A percentile compares a stretch with the other conserved stretches of the same genome.
These are phyloP conservation scores for Gallirallus australis DNA, from an alignment of 2,797 vertebrate species.

Conservation along the genomic window DNA sequence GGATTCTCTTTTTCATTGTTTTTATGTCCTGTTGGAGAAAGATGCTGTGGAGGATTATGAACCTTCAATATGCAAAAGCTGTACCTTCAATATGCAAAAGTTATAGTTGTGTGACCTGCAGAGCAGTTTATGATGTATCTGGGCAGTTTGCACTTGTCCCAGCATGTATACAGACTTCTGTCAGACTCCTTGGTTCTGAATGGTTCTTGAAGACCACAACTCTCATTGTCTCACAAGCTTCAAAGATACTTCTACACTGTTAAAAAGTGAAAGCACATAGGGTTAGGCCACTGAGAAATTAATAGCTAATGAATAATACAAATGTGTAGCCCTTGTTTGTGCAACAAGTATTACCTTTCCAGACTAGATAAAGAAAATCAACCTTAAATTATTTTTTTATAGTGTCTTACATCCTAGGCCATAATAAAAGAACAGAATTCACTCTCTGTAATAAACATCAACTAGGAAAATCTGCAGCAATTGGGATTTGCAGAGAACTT, in stretches of 20 bases:
- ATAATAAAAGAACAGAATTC: not conserved
- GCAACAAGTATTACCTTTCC: not conserved
- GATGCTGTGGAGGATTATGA: not conserved
- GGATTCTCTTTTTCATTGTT: not conserved
- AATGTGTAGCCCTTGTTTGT: not conserved
- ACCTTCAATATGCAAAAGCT: not conserved
- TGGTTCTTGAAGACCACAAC: not conserved
- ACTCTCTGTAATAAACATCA: not conserved
- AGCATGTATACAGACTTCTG: not conserved
- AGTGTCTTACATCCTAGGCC: not conserved
- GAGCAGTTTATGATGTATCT: not conserved
- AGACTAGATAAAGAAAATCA: not conserved
- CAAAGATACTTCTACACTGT: not conserved
- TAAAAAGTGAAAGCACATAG: not conserved
- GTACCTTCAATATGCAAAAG: not conserved
- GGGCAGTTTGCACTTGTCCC: not conserved
- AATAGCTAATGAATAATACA: not conserved
- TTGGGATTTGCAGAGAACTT: not conserved
- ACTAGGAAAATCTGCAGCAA: not conserved
- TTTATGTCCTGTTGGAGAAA: not conserved
- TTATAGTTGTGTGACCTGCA: not conserved
- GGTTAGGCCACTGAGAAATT: not conserved
- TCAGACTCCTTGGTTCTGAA: not conserved
- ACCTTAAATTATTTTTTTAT: not conserved
- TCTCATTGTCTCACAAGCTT: not conserved